Conservation (phyloP, 2,888 invertebrate species). For the Troides oblongomaculatus region DNA sequence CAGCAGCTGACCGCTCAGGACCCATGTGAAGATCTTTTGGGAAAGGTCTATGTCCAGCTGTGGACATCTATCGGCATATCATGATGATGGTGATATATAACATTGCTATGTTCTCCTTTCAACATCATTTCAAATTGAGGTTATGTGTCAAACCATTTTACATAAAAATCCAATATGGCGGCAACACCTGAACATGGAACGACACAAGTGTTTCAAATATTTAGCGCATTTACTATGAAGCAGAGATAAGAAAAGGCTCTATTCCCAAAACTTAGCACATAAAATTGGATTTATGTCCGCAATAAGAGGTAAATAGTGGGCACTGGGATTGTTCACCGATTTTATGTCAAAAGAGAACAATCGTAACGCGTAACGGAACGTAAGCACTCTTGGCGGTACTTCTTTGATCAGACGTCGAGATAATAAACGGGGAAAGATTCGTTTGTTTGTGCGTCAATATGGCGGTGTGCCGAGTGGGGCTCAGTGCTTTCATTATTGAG, state of each 20-base stretch:
- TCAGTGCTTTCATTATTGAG: no score
- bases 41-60: no score
- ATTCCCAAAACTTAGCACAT: conserved; percentile 30
- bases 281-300: conserved; percentile 13
- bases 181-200: neutral
- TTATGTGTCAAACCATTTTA: no score
- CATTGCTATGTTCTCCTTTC: neutral
- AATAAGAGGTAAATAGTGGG: conserved; percentile 1
- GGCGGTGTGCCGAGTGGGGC: no score
- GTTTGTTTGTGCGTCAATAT: neutral
- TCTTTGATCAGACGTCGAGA: neutral
- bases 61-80: no score
- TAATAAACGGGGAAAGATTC: neutral
- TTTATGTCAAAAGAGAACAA: neutral
- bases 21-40: no score
- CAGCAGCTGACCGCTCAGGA: no score
- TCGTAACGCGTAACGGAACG: neutral
- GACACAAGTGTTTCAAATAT: conserved; percentile 13
- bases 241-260: conserved; percentile 28
- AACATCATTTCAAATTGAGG: neutral
- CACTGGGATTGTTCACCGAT: neutral
- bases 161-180: neutral
- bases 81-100: no score
- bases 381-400: neutral
- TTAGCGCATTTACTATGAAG: conserved; percentile 3